Evolutionary conservation across 2,888 invertebrate genomes (phyloP).

Genomic region (Chironomus riparius): DNA sequence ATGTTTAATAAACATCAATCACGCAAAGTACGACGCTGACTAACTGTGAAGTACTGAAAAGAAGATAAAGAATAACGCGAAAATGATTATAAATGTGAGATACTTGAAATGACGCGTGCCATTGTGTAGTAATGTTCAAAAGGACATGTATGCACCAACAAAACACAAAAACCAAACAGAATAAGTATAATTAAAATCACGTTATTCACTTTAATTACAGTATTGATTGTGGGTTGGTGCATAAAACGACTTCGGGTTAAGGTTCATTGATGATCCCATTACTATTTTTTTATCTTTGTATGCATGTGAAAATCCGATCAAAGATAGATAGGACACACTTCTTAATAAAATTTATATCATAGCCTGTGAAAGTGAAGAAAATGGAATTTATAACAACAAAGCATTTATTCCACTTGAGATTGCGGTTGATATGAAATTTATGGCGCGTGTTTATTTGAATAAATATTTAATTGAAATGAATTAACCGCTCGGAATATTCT

Average conservation of each 20-base stretch:
- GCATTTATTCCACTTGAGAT: neutral
- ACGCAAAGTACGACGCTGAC: constrained; percentile 15
- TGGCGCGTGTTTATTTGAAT: neutral
- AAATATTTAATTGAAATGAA: too few relatives aligned
- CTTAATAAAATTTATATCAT: neutral
- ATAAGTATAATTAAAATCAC: constrained; percentile 27
- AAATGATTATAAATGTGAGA: constrained; percentile 7
- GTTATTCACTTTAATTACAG: constrained; percentile 6
- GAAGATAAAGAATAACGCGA: constrained; percentile 7
- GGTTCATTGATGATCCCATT: neutral
- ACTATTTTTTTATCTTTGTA: constrained; percentile 21
- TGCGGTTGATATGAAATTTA: neutral
- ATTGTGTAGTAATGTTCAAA: neutral
- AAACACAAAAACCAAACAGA: too few relatives aligned
- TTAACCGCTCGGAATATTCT: neutral
- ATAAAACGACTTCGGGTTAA: neutral
- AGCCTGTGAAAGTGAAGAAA: neutral
- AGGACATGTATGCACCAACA: neutral
- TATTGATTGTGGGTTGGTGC: too few relatives aligned
- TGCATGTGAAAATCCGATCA: constrained; percentile 25
- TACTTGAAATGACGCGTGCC: constrained; percentile 27
- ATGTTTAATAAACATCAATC: constrained; percentile 28
- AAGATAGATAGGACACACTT: constrained; percentile 25
- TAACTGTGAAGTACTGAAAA: neutral
- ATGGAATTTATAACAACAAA: neutral